Evolutionary conservation across 1,140 invertebrate genomes (phyloP).

Genomic region (Drosophila parvula): DNA sequence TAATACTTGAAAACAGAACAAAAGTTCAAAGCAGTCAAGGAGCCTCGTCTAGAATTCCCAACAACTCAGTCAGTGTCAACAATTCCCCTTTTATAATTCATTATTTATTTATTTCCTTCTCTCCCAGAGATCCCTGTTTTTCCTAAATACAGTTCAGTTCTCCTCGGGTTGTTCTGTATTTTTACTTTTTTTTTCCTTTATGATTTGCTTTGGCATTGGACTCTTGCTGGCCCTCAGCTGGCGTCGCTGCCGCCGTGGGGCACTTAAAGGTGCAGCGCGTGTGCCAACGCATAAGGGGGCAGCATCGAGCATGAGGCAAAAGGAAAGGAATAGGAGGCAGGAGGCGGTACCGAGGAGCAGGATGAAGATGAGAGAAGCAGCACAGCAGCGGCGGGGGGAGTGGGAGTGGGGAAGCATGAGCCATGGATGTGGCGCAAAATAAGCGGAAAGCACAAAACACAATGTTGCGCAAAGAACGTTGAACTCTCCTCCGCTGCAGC

Average conservation of each 20-base stretch:
- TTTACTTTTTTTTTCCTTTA: constrained; percentile 26
- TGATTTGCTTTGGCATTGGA: constrained; percentile 40
- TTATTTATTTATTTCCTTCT: no score
- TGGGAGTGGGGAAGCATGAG: constrained; percentile 1
- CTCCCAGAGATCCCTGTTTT: background rate
- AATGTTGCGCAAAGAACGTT: constrained; percentile 82
- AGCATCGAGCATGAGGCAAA: constrained; percentile 5
- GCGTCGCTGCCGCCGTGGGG: constrained; percentile 37
- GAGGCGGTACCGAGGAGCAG: constrained; percentile 33
- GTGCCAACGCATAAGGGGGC: constrained; percentile 69
- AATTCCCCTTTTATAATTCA: no score
- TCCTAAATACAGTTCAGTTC: constrained; percentile 44
- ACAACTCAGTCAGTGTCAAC: background rate
- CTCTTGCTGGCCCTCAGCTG: constrained; percentile 39
- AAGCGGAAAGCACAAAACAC: constrained; percentile 82
- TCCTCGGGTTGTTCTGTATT: constrained; percentile 19
- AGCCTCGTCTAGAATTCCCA: background rate
- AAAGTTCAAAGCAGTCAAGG: background rate
- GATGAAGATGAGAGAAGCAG: constrained; percentile 9
- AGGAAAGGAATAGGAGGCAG: background rate
- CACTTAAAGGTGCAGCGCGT: constrained; percentile 81
- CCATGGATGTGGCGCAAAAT: constrained; percentile 63
- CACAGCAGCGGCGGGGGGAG: background rate
- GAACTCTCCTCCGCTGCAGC: constrained; percentile 62
- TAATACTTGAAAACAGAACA: background rate